Evolutionary conservation across 92 coral and sea anemone genomes (phyloP).

Genomic region (Paramuricea clavata): DNA sequence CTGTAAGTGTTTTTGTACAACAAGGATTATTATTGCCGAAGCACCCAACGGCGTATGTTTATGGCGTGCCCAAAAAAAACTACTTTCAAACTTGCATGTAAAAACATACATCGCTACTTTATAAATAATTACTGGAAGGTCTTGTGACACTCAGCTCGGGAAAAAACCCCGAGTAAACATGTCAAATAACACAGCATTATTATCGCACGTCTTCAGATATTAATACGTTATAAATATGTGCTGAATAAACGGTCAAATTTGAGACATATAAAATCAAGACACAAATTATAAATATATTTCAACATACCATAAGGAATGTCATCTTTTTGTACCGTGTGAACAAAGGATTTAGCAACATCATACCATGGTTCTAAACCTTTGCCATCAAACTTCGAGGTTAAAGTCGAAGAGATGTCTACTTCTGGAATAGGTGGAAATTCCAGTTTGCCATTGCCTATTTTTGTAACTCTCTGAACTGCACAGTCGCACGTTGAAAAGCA

Average conservation of each 20-base stretch:
- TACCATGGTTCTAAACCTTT: slow-evolving; percentile 91
- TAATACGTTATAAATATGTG: not conserved
- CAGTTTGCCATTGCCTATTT: slow-evolving; percentile 23
- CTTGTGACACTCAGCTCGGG: not conserved
- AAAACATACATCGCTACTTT: not conserved
- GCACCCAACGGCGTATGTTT: not conserved
- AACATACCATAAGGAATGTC: slow-evolving; percentile 81
- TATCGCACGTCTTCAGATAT: not conserved
- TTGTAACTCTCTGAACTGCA: not conserved
- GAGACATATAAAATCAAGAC: not conserved
- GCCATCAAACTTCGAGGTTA: slow-evolving; percentile 73
- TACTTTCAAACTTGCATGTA: not conserved
- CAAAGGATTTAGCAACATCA: slow-evolving; percentile 71
- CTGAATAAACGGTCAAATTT: slow-evolving; percentile 1
- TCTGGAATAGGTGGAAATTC: slow-evolving; percentile 1
- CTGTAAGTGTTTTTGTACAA: no score
- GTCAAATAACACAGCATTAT: not conserved
- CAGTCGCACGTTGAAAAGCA: not conserved
- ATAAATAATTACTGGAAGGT: no score
- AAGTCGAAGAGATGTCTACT: slow-evolving; percentile 27
- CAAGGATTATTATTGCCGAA: not conserved
- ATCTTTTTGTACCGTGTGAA: slow-evolving; percentile 78
- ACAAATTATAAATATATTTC: slow-evolving; percentile 3
- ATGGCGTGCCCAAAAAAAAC: not conserved
- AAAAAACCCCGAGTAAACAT: not conserved